Conservation (phyloP, 2,797 vertebrate genomes). For the Darevskia mixta region DNA sequence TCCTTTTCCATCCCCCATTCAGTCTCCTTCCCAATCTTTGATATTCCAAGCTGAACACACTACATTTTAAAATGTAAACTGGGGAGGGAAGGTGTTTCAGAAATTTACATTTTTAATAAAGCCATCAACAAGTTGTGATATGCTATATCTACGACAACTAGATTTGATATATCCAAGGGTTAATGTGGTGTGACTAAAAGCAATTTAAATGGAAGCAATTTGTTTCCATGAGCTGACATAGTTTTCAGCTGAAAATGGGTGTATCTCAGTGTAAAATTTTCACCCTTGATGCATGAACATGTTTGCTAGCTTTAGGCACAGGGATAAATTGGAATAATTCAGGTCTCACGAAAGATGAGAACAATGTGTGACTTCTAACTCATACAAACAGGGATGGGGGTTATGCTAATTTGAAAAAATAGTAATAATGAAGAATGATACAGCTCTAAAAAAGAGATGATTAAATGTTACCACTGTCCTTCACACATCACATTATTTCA, state of each 20-base stretch:
- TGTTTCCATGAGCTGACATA: slow-evolving; percentile 15
- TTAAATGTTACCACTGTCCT: slow-evolving; percentile 39
- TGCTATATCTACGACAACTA: background rate
- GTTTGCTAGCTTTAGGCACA: background rate
- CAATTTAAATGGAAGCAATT: slow-evolving; percentile 19
- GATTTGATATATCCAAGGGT: background rate
- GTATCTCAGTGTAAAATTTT: slow-evolving; percentile 5
- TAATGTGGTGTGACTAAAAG: background rate
- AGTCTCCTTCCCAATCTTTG: background rate
- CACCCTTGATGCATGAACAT: background rate
- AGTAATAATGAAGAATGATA: slow-evolving; percentile 54
- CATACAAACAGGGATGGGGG: background rate
- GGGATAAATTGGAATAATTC: slow-evolving; percentile 11
- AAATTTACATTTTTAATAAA: background rate
- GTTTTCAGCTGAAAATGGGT: slow-evolving; percentile 36
- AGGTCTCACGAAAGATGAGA: background rate
- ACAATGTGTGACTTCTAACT: background rate
- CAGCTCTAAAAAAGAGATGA: slow-evolving; percentile 65
- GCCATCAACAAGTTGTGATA: background rate
- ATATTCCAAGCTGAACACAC: too few species aligned
- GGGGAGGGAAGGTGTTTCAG: too few species aligned
- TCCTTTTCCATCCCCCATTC: too few species aligned
- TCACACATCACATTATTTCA: slow-evolving; percentile 50
- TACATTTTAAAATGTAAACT: background rate
- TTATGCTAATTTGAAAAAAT: slow-evolving; percentile 7